Conservation (phyloP, 2,888 invertebrate species). For the Chirona hameri region DNA sequence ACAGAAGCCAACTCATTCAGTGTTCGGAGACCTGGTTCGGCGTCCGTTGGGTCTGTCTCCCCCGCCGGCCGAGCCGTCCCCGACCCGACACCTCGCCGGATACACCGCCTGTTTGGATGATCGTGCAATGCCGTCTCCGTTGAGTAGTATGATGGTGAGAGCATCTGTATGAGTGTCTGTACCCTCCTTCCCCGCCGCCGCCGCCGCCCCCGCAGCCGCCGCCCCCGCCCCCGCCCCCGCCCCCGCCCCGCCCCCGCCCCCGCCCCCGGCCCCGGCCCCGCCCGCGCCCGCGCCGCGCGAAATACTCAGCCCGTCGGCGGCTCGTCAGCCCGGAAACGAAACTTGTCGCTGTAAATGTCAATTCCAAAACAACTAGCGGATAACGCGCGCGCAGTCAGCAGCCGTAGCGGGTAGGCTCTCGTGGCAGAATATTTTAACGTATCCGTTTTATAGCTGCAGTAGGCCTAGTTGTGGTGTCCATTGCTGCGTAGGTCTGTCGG, state of each 20-base stretch:
- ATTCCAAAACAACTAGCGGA: conserved; percentile 9
- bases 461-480: conserved; percentile 4
- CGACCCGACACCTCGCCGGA: not conserved
- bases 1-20: conserved; percentile 12
- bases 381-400: not conserved
- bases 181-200: not conserved
- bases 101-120: not conserved
- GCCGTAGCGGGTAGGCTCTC: not conserved
- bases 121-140: not conserved
- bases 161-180: not conserved
- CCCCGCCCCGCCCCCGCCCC: not conserved
- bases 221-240: too few species aligned
- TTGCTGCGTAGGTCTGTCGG: not conserved
- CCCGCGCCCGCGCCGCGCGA: not conserved
- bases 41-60: not conserved
- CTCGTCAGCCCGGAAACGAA: too few species aligned
- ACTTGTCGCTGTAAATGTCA: conserved; percentile 1
- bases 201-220: not conserved
- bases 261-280: not conserved
- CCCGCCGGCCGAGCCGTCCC: not conserved
- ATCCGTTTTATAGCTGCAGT: conserved; percentile 28
- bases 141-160: not conserved
- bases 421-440: conserved; percentile 26
- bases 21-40: not conserved
- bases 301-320: not conserved